Evolutionary conservation across 37 sponge, comb jelly and placozoan genomes (phyloP).

Genomic region (Ianthella basta): DNA sequence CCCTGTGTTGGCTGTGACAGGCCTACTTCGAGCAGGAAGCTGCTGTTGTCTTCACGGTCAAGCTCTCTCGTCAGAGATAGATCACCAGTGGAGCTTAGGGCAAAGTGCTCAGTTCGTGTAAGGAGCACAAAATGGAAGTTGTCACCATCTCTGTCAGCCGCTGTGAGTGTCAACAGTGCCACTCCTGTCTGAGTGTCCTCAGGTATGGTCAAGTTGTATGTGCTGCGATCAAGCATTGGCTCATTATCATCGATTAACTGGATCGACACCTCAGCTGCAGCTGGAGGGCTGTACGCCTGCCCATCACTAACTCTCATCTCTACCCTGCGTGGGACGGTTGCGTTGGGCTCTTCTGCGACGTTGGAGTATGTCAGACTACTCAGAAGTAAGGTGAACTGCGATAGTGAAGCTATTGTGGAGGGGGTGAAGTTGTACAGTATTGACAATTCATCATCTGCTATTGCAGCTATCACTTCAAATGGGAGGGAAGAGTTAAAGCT

Average conservation of each 20-base stretch:
- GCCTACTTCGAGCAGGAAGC: slow-evolving; percentile 3
- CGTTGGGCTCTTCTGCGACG: slow-evolving; percentile 56
- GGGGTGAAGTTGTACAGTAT: slow-evolving; percentile 6
- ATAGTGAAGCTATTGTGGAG: background rate
- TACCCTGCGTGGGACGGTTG: slow-evolving; percentile 33
- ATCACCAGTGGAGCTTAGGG: background rate
- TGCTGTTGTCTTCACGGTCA: background rate
- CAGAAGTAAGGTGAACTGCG: slow-evolving; percentile 21
- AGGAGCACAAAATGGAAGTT: background rate
- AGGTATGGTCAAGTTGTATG: background rate
- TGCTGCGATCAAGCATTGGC: background rate
- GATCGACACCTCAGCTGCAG: slow-evolving; percentile 6
- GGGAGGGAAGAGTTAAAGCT: background rate
- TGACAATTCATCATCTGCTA: background rate
- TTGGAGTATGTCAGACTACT: slow-evolving; percentile 51
- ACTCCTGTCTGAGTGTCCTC: slow-evolving; percentile 29
- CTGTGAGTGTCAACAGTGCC: slow-evolving; percentile 40
- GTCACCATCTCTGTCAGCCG: slow-evolving; percentile 51
- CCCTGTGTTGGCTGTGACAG: background rate
- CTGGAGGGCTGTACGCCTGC: slow-evolving; percentile 17
- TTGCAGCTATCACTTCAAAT: background rate
- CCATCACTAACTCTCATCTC: slow-evolving; percentile 65
- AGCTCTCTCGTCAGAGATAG: background rate
- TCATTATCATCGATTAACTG: slow-evolving; percentile 22
- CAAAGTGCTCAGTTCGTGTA: background rate